Percentiles rank a stretch among this genome's conserved stretches.
phyloP scores from a whole-genome alignment of 2,797 vertebrate genomes.

The Morus bassanus region DNA sequence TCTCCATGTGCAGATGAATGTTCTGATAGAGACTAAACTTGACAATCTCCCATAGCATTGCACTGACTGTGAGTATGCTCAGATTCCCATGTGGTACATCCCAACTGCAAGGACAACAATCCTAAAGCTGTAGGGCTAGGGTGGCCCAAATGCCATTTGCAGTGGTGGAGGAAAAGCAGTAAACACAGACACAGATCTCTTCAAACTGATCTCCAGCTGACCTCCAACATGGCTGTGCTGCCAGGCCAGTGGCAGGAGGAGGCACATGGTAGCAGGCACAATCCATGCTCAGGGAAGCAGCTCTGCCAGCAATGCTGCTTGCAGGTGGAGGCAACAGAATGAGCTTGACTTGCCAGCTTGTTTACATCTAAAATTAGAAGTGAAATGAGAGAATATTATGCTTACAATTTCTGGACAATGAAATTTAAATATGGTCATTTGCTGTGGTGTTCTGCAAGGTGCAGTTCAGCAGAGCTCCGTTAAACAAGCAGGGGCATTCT shows the following conservation, averaged over 20 bases:
- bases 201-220: not conserved
- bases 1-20: not conserved
- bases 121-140: not conserved
- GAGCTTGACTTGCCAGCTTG: not conserved
- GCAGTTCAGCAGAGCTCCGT: not conserved
- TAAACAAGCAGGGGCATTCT: not conserved
- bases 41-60: not conserved
- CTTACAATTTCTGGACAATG: slow-evolving; percentile 5
- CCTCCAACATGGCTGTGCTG: not conserved
- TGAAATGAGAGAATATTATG: not conserved
- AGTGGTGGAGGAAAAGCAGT: not conserved
- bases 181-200: not conserved
- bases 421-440: not conserved
- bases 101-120: too few species aligned
- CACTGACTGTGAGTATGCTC: not conserved
- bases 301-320: not conserved
- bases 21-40: not conserved
- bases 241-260: not conserved
- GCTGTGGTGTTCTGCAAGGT: not conserved
- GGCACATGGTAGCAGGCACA: not conserved
- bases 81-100: not conserved
- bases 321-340: not conserved
- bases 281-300: not conserved
- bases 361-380: not conserved
- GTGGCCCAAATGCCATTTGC: not conserved